Conservation (phyloP, 1,140 invertebrate genomes). For the Drosophila pseudoananassae region DNA sequence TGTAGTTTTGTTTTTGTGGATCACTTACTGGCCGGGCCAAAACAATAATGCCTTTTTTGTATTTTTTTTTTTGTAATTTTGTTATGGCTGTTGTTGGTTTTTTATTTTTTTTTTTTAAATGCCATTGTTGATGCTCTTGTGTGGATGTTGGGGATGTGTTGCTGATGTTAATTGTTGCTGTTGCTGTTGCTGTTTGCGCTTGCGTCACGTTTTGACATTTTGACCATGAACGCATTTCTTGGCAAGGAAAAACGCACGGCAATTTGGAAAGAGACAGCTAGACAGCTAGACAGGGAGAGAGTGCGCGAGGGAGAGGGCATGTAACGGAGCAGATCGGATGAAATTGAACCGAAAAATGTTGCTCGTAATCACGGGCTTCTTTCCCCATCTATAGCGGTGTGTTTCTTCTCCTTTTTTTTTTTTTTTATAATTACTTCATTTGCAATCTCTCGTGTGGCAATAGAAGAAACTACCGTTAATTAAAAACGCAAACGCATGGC, state of each 20-base stretch:
- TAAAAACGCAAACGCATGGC: constrained; percentile 74
- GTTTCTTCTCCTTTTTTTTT: constrained; percentile 23
- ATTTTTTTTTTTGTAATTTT: constrained; percentile 7
- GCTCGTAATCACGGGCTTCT: constrained; percentile 54
- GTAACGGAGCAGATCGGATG: constrained; percentile 9
- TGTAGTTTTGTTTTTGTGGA: constrained; percentile 19
- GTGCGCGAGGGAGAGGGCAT: too few species aligned
- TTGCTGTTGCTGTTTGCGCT: constrained; percentile 30
- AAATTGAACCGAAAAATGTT: constrained; percentile 56
- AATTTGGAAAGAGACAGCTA: constrained; percentile 4
- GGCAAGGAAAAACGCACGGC: constrained; percentile 56
- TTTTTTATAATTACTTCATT: constrained; percentile 72
- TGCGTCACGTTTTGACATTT: constrained; percentile 62
- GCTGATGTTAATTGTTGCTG: constrained; percentile 23
- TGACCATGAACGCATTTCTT: constrained; percentile 79
- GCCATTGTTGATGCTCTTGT: constrained; percentile 32
- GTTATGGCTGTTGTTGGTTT: constrained; percentile 12
- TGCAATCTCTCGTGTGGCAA: constrained; percentile 76
- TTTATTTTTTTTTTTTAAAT: constrained; percentile 23
- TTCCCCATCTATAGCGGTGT: constrained; percentile 22
- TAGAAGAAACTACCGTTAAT: constrained; percentile 77
- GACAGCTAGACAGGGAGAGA: constrained; percentile 18
- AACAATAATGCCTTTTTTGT: background rate
- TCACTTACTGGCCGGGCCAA: constrained; percentile 11
- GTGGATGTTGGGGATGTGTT: constrained; percentile 12